These are phyloP conservation scores for Hypomecis atomaria DNA, from an alignment of 2,888 invertebrate species.

Conservation along the genomic window DNA sequence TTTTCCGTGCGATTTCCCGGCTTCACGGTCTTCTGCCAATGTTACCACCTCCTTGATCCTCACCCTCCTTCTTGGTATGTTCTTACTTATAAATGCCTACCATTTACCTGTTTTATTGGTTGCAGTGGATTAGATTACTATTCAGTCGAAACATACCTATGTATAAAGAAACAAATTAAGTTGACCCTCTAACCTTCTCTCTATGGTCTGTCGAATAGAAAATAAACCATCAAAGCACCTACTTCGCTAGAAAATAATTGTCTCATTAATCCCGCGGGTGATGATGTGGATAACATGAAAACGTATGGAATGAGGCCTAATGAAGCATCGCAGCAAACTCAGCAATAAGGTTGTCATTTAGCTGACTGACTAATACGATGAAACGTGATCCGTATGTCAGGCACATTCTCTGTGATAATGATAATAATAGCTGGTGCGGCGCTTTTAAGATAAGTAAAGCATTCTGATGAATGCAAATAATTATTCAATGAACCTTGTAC, in stretches of 20 bases:
- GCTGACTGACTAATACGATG: constrained; percentile 17
- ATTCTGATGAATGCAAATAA: neutral
- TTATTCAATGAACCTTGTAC: neutral
- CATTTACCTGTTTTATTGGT: no score
- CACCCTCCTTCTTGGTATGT: no score
- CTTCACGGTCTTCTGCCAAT: no score
- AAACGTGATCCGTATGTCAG: constrained; percentile 19
- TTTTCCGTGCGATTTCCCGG: no score
- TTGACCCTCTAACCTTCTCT: no score
- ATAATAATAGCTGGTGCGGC: constrained; percentile 1
- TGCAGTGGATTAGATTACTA: no score
- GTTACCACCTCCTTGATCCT: no score
- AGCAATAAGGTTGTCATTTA: constrained; percentile 11
- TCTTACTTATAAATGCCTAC: no score
- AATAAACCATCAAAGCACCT: no score
- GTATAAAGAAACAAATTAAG: no score
- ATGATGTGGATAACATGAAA: constrained; percentile 15
- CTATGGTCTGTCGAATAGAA: no score
- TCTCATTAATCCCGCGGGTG: constrained; percentile 1
- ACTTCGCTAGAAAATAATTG: neutral
- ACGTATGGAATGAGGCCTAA: constrained; percentile 21
- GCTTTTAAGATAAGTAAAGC: neutral
- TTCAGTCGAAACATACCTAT: no score
- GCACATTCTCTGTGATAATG: neutral
- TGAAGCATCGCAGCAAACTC: constrained; percentile 34